Percentiles rank a stretch among this genome's conserved stretches.
Evolutionary conservation across 30 jellyfish, hydroid and myxozoan genomes (phyloP).

Genomic region (Turritopsis rubra): DNA sequence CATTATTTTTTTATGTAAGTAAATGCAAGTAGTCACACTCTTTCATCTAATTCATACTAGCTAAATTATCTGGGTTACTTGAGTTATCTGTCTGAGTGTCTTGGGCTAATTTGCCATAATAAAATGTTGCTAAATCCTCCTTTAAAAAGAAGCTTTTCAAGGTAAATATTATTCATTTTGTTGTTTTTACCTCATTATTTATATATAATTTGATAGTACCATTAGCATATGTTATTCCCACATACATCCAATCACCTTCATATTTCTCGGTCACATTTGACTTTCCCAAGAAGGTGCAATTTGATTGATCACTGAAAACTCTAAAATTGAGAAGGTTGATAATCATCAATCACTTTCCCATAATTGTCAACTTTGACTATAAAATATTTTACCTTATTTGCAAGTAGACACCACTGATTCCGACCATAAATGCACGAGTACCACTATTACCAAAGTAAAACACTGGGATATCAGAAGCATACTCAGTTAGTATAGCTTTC

Average conservation of each 20-base stretch:
- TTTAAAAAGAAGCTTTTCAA: too few species aligned
- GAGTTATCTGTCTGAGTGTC: too few species aligned
- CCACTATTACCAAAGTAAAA: not conserved
- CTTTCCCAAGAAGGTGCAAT: not conserved
- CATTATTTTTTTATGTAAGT: too few species aligned
- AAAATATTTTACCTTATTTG: not conserved
- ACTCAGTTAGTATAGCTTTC: not conserved
- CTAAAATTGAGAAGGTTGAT: too few species aligned
- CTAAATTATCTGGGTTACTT: too few species aligned
- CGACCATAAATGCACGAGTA: not conserved
- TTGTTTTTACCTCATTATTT: not conserved
- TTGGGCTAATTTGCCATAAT: too few species aligned
- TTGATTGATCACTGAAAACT: not conserved
- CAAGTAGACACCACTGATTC: not conserved
- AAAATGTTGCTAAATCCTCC: too few species aligned
- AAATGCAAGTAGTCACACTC: too few species aligned
- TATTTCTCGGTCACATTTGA: not conserved
- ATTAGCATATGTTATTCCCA: constrained; percentile 3
- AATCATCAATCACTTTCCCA: not conserved
- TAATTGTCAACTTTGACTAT: not conserved
- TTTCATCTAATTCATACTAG: too few species aligned
- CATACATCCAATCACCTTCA: not conserved
- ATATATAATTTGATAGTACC: not conserved
- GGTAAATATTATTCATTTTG: too few species aligned
- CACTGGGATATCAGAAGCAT: not conserved